A percentile compares a stretch with the other conserved stretches of the same genome.
These are phyloP conservation scores for Aldrovandia affinis DNA, from an alignment of 2,797 vertebrate genomes.

Conservation along the genomic window DNA sequence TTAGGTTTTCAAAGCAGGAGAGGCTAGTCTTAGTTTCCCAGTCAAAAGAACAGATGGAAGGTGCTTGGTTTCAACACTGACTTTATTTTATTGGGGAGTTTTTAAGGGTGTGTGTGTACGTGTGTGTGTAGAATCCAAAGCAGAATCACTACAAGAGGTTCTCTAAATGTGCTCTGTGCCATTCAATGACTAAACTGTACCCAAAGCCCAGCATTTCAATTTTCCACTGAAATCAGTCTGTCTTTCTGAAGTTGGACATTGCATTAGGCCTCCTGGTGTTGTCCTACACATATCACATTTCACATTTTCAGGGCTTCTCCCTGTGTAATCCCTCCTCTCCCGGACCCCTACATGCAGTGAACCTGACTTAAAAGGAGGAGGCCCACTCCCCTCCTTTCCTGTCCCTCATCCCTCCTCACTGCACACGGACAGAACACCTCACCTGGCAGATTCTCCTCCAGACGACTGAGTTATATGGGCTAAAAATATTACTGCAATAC, in stretches of 20 bases:
- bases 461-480: too few species aligned
- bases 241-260: background rate
- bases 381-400: too few species aligned
- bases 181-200: background rate
- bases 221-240: background rate
- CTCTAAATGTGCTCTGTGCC: background rate
- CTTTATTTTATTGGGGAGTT: background rate
- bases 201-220: background rate
- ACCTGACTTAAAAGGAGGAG: constrained; percentile 16
- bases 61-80: background rate
- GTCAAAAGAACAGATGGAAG: background rate
- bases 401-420: too few species aligned
- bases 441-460: too few species aligned
- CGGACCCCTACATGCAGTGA: background rate
- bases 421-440: too few species aligned
- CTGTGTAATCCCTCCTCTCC: background rate
- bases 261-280: background rate
- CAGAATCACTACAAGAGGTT: background rate
- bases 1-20: background rate
- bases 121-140: background rate
- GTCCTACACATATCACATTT: background rate
- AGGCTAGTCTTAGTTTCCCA: background rate
- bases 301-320: background rate
- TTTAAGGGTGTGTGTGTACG: background rate
- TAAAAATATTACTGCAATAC: too few species aligned